Evolutionary conservation across 2,797 vertebrate genomes (phyloP), one percentile per base, ranked within the genome.

Genomic region (Microchirus variegatus): DNA sequence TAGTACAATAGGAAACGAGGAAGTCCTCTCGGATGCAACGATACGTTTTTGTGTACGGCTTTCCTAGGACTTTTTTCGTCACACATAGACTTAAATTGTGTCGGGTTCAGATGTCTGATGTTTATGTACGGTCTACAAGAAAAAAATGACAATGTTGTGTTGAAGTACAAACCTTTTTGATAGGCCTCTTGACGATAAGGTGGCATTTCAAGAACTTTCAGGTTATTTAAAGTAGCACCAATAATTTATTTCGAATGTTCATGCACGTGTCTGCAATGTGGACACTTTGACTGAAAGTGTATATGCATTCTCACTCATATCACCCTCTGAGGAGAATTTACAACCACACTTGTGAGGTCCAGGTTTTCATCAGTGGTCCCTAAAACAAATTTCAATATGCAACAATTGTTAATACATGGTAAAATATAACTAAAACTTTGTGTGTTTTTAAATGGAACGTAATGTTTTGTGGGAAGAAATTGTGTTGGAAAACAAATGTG

Each of bases 341-440:
- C 63, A 78, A 43, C 46, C 54, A 53, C 38, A 48, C 36, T 59
- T 79, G 62, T 56, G 59, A 70, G 76, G 79, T 89, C 78, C 26
- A 26, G 36, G 40, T 61, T 88, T 83, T 83, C 77, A 81, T 70
- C 50, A 61, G 70, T 86, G 84, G 82, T 86, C 85, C 77, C 31
- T 75, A 75, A 80, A 50, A 62, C 15, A 82, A 49, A 71, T 82
- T 90, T 90, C 85, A 89, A 66, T 88, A 86, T 90, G 88, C 85
- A 90, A 87, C 49, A 59, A 64, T 45, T 82, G 51, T 67, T 80
- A 78, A 82, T 88, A 85, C 89, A 89, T 87, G 83, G 68, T 40
- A 42, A 81, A 80, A 80, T 64, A 53, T 44, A 85, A 46, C 72
- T 78, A 71, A 81, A 63, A 74, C 47, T 80, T 41, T 72, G 53